Conservation (phyloP, 2,113 vertebrate species). For the Chlamydotis undulata region DNA sequence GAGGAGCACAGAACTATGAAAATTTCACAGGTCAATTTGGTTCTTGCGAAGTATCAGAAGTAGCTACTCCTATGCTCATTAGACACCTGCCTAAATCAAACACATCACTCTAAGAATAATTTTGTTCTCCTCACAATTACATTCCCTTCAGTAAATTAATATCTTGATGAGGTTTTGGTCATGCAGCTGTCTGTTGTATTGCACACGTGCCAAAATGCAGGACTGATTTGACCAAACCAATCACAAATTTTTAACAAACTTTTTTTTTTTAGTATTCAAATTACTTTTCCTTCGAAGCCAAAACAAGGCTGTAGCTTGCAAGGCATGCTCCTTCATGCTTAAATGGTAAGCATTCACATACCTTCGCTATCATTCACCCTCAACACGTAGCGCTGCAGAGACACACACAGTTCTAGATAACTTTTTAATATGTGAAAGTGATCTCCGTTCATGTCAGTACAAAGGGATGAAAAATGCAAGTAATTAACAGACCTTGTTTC, state of each 20-base stretch:
- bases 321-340: background rate
- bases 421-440: too few species aligned
- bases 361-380: background rate
- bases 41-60: background rate
- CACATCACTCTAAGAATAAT: rapidly evolving
- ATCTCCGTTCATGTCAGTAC: rapidly evolving
- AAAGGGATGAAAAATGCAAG: background rate
- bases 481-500: background rate
- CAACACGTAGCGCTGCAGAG: rapidly evolving
- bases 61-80: background rate
- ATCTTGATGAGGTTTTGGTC: background rate
- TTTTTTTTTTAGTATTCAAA: background rate
- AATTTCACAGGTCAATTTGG: background rate
- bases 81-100: background rate
- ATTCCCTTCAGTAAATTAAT: background rate
- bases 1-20: background rate
- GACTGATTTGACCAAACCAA: background rate
- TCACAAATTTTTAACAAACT: background rate
- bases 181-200: background rate
- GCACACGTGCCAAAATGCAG: background rate
- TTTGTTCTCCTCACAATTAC: background rate
- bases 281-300: background rate
- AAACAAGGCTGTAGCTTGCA: background rate
- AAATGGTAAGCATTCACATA: background rate
- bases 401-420: background rate